Evolutionary conservation across 2,888 invertebrate genomes (phyloP), one percentile per base, ranked within the genome.

Genomic region (Ellobium chinense): DNA sequence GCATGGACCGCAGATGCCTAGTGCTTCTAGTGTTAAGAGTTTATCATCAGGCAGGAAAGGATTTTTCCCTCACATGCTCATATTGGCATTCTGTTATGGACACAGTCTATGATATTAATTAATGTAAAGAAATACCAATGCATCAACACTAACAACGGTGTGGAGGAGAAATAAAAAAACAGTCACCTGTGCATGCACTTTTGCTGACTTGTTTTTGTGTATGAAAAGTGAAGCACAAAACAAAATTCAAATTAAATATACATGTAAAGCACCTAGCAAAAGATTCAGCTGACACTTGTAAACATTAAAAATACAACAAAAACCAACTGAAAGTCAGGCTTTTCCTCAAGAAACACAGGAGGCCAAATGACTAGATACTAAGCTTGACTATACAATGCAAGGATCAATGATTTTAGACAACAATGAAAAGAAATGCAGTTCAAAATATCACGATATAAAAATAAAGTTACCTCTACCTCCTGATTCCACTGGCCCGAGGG

Each of bases 401-500:
- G 7, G 24, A 69, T 46, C 69, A 69, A 14, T 21, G 7, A 62
- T 37, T 62, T 37, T 14, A 62, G 21, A 60, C 62, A 73, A 73
- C 62, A 73, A 14, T 34, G 60, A 60, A 62, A 62, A 37, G 37
- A 18, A 62, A 73, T 39, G 12, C 62, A 62, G 31, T 27, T 21
- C 37, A 73, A 60, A 58, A 29, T 37, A 21, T 56, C 60, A 66
- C 66, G 56, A 76, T 34, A 66, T 39, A 27, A 69, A 69, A 7
- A n/a, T 14, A 60, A 14, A 60, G 58, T 80, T 80, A 92, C 92
- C 92, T 92, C 89, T 87, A 90, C 87, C 83, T 92, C 89, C 85
- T 88, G 88, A 84, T 88, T 89, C 91, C 90, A 90, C 91, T 91
- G 91, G 82, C 89, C 90, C 86, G 87, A 86, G 78, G 89, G 85